A percentile compares a stretch with the other conserved stretches of the same genome.
These are phyloP conservation scores for Agrotis ipsilon DNA, from an alignment of 2,888 invertebrate genomes.

Conservation along the genomic window DNA sequence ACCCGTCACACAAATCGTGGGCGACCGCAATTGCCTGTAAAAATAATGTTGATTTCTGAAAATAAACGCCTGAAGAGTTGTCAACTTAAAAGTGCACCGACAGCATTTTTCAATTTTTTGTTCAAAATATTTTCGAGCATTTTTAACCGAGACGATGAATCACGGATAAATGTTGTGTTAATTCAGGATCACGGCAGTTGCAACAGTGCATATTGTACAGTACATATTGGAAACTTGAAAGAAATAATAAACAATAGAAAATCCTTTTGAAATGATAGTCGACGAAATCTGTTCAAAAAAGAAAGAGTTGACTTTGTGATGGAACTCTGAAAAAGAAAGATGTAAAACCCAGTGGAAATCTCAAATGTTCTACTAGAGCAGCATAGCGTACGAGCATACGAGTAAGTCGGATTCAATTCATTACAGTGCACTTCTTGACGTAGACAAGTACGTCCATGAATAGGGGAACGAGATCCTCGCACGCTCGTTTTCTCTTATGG, in stretches of 20 bases:
- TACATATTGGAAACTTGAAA: no score
- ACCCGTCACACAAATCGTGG: slow-evolving; percentile 29
- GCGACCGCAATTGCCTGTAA: slow-evolving; percentile 23
- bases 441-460: not conserved
- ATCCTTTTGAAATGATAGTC: no score
- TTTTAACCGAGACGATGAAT: no score
- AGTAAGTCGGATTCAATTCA: slow-evolving; percentile 1
- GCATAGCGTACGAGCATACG: not conserved
- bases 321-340: not conserved
- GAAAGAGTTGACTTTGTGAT: not conserved
- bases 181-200: no score
- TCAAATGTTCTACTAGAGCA: slow-evolving; percentile 5
- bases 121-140: not conserved
- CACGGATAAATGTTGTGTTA: no score
- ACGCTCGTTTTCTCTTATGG: slow-evolving; percentile 1
- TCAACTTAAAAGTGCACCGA: not conserved
- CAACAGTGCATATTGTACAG: no score
- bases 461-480: slow-evolving; percentile 4
- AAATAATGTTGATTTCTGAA: slow-evolving; percentile 38
- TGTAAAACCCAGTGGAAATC: not conserved
- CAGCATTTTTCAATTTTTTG: slow-evolving; percentile 24
- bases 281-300: no score
- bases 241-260: no score
- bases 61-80: slow-evolving; percentile 15
- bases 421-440: slow-evolving; percentile 15